These are phyloP conservation scores for Petaurus breviceps DNA, from an alignment of 2,113 vertebrate species.

Conservation along the genomic window DNA sequence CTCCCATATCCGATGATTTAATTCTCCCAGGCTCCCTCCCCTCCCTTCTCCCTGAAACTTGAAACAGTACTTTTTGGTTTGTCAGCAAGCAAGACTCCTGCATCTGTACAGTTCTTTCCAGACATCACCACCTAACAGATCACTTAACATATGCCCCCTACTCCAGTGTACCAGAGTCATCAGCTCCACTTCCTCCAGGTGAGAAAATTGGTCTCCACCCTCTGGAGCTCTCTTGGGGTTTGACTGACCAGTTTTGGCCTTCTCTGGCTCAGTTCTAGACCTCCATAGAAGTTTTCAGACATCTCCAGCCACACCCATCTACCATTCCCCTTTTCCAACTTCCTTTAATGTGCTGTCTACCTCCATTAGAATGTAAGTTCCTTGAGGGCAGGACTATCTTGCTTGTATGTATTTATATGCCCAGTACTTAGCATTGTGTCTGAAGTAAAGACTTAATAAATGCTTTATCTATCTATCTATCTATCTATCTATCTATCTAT, in stretches of 20 bases:
- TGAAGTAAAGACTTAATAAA: background rate
- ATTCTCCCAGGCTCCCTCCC: background rate
- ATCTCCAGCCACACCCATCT: background rate
- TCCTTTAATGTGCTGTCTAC: background rate
- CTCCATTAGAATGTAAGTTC: background rate
- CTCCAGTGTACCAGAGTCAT: background rate
- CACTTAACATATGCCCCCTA: background rate
- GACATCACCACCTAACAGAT: background rate
- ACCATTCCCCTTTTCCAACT: background rate
- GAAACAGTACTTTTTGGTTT: background rate
- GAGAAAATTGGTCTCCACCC: background rate
- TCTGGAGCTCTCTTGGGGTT: background rate
- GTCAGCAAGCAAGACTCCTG: constrained; percentile 21
- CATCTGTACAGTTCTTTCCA: background rate
- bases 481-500: no score
- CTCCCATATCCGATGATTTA: background rate
- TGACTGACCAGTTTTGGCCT: background rate
- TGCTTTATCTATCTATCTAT: background rate
- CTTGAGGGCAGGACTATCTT: background rate
- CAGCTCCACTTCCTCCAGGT: background rate
- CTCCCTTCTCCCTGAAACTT: background rate
- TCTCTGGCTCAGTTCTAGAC: background rate
- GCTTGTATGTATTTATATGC: background rate
- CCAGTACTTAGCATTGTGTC: background rate
- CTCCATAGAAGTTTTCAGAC: background rate